Conservation (phyloP, 2,113 vertebrate species). For the Raja brachyura region DNA sequence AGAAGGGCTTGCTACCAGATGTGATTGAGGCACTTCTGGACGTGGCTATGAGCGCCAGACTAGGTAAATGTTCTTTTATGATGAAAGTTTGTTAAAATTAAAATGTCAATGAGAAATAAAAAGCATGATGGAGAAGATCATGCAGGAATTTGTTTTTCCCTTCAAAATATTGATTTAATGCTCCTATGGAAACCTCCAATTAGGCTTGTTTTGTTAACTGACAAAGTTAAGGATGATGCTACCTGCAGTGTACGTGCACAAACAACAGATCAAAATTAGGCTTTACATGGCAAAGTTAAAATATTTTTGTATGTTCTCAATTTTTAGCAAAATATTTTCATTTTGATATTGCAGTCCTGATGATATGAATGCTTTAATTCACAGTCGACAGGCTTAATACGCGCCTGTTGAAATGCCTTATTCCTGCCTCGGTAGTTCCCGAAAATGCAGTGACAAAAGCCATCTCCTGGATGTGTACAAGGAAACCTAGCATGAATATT, state of each 20-base stretch:
- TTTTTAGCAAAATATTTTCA: background rate
- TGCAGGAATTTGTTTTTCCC: background rate
- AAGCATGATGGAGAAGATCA: background rate
- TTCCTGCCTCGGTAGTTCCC: conserved; percentile 71
- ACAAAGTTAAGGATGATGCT: background rate
- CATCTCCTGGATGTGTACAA: conserved; percentile 70
- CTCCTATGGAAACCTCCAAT: background rate
- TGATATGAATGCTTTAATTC: conserved; percentile 40
- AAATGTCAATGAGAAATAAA: background rate
- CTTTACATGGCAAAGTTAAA: background rate
- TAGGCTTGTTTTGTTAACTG: background rate
- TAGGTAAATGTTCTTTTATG: conserved; percentile 60
- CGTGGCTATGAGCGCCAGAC: conserved; percentile 70
- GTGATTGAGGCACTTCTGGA: conserved; percentile 68
- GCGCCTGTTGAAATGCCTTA: conserved; percentile 72
- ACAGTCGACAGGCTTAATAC: conserved; percentile 60
- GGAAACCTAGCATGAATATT: conserved; percentile 62
- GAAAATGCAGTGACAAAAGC: conserved; percentile 68
- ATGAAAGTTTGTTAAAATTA: background rate
- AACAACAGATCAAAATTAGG: background rate
- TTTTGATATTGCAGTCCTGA: background rate
- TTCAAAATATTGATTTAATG: background rate
- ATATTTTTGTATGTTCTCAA: background rate
- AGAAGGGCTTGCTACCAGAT: conserved; percentile 69
- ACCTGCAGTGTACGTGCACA: background rate